Conservation (phyloP, 2,797 vertebrate genomes). For the Cyprinodon diabolis region DNA sequence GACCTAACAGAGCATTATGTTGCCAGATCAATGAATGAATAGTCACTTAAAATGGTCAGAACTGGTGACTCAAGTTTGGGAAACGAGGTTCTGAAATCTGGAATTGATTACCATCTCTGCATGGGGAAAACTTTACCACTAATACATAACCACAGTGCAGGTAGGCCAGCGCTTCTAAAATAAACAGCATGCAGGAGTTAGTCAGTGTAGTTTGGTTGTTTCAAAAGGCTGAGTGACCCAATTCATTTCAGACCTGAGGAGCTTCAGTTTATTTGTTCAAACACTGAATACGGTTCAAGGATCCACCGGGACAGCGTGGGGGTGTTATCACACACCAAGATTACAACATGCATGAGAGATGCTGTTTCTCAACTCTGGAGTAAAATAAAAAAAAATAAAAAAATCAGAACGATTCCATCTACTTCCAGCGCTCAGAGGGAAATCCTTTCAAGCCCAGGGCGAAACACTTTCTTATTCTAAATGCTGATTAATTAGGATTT, state of each 20-base stretch:
- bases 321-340: slow-evolving; percentile 40
- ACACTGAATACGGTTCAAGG: slow-evolving; percentile 48
- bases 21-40: slow-evolving; percentile 64
- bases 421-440: slow-evolving; percentile 30
- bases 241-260: slow-evolving; percentile 15
- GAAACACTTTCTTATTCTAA: slow-evolving; percentile 18
- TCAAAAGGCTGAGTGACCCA: slow-evolving; percentile 15
- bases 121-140: slow-evolving; percentile 12
- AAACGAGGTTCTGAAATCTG: slow-evolving; percentile 39
- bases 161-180: neutral
- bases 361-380: slow-evolving; percentile 32
- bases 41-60: slow-evolving; percentile 56
- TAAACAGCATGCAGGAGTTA: neutral
- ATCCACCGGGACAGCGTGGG: slow-evolving; percentile 29
- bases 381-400: neutral
- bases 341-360: slow-evolving; percentile 40
- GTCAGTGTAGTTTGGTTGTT: slow-evolving; percentile 2
- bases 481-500: slow-evolving; percentile 23
- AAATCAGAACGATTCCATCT: slow-evolving; percentile 25
- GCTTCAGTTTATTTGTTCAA: slow-evolving; percentile 40
- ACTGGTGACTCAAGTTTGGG: slow-evolving; percentile 57
- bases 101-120: slow-evolving; percentile 28
- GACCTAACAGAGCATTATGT: slow-evolving; percentile 61
- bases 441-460: slow-evolving; percentile 28
- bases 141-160: neutral